These are phyloP conservation scores for Galeruca laticollis DNA, from an alignment of 2,888 invertebrate species.

Conservation along the genomic window DNA sequence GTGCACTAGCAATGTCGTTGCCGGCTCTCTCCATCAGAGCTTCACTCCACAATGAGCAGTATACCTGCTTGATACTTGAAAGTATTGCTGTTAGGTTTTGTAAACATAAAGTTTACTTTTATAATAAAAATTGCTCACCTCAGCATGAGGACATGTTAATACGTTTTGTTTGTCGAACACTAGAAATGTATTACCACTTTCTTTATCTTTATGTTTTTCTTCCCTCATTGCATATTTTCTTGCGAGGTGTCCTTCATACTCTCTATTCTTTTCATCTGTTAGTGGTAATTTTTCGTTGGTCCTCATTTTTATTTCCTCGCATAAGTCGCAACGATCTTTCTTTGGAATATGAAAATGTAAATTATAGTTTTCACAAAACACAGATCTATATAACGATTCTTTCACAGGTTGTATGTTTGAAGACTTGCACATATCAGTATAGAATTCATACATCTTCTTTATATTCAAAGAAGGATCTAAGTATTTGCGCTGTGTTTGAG, in stretches of 20 bases:
- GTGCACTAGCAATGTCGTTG: conserved; percentile 19
- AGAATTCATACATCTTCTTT: too few species aligned
- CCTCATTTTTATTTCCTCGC: conserved; percentile 21
- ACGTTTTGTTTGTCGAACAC: conserved; percentile 31
- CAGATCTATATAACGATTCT: conserved; percentile 17
- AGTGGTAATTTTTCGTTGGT: not conserved
- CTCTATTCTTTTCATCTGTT: not conserved
- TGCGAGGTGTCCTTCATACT: conserved; percentile 7
- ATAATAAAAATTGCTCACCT: conserved; percentile 17
- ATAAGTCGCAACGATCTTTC: conserved; percentile 34
- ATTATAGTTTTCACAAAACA: conserved; percentile 25
- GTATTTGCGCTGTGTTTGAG: too few species aligned
- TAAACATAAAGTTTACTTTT: conserved; percentile 25
- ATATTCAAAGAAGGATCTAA: too few species aligned
- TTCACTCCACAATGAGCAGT: conserved; percentile 28
- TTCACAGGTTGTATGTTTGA: too few species aligned
- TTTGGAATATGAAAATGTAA: conserved; percentile 13
- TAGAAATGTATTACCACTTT: conserved; percentile 11
- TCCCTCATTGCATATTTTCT: conserved; percentile 9
- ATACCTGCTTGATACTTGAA: conserved; percentile 22
- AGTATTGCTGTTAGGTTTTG: conserved; percentile 28
- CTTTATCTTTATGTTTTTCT: not conserved
- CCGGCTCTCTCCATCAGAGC: conserved; percentile 17
- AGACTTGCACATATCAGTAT: too few species aligned
- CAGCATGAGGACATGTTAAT: conserved; percentile 22